Percentiles rank a stretch among this genome's conserved stretches.
phyloP scores from a whole-genome alignment of 2,797 vertebrate species.

The Poecilia wingei region DNA sequence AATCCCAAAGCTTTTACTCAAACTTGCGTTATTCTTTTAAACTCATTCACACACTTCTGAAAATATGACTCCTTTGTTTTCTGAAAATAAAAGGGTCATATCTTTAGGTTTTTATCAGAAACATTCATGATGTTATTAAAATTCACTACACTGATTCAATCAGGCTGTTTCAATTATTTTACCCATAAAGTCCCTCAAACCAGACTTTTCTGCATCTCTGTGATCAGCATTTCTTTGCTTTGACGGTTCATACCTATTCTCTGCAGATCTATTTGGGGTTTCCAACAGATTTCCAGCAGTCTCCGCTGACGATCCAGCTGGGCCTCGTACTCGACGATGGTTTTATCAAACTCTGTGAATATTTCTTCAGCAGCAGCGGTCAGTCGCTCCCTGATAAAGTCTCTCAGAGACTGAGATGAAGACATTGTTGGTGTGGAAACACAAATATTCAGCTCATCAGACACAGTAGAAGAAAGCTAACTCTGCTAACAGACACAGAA shows the following conservation, averaged over 20 bases:
- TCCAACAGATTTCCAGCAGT: not conserved
- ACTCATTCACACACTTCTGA: not conserved
- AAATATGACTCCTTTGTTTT: not conserved
- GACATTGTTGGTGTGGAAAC: not conserved
- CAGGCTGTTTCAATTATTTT: not conserved
- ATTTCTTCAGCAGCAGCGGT: conserved; percentile 2
- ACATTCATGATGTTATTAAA: not conserved
- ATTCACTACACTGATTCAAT: not conserved
- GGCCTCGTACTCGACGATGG: not conserved
- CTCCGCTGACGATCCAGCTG: conserved; percentile 1
- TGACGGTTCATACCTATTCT: not conserved
- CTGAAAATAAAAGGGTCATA: not conserved
- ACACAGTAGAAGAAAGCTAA: not conserved
- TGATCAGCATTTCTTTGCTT: too few species aligned
- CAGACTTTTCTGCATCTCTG: not conserved
- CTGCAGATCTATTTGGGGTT: not conserved
- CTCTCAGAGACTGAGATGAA: not conserved
- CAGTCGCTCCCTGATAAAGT: conserved; percentile 7
- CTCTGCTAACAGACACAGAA: not conserved
- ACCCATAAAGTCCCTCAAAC: not conserved
- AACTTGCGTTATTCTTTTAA: not conserved
- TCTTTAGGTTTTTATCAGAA: not conserved
- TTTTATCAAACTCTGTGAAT: conserved; percentile 5
- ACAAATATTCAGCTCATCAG: not conserved
- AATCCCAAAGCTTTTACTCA: not conserved